Base-by-base conservation (phyloP, 1,140 invertebrate genomes). In the Procambarus clarkii region DNA sequence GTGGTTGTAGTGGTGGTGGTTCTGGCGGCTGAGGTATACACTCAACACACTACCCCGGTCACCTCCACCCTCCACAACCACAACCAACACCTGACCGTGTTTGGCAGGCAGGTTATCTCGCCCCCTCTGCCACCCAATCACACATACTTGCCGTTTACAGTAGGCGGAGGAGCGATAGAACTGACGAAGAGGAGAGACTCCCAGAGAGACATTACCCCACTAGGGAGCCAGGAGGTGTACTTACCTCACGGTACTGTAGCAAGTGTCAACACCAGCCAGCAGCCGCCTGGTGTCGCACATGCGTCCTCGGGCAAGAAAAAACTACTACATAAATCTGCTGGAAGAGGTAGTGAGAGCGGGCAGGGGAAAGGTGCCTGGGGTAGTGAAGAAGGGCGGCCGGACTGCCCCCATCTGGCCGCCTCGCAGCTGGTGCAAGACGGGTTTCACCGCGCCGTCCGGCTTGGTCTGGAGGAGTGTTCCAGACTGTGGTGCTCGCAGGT, bases 401-500 rank as follows among this genome's bases (percentile, higher is more conserved):
- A 69, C 11, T 90, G 83, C 58, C 83, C 79, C 50, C 74, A 77
- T 24, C 78, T 86, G 64, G 54, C 54, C 44, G 44, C 58, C 34
- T 92, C 81, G 34, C 21, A 24, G 44, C 45, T 85, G 58, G 86
- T 71, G 45, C 58, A 88, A 15, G 79, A 21, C 24, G 92, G 92
- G 3, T 83, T 90, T 54, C 50, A 60, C n/a, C 50, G 81, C 2
- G 87, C 92, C 7, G 87, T 85, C 69, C 60, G 76, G 44, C 69
- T 69, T 5, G 87, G 83, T 2, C 34, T 81, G 48, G n/a, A 85
- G 84, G 58, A 71, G 21, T 92, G 92, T 34, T 83, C 76, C 2
- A 46, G 45, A 21, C 83, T 92, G n/a, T 92, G 92, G 92, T 92
- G 92, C 77, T 48, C 64, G 24, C 71, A 81, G 11, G 92, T 92